Base-by-base conservation (phyloP, 2,888 invertebrate species). In the Pilophorus perplexus region DNA sequence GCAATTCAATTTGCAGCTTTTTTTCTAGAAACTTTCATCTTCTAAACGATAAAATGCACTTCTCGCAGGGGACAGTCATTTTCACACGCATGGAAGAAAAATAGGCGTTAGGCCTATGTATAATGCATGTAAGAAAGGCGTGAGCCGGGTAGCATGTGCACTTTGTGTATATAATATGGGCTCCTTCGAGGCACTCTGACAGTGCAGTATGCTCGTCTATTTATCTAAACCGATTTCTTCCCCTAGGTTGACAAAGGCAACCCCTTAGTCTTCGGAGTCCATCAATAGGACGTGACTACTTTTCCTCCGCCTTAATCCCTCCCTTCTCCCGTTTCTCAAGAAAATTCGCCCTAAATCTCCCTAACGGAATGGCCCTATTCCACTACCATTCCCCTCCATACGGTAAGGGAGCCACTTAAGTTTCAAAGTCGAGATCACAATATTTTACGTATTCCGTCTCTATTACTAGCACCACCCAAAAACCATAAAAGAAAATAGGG, bases 251-350 rank as follows among this genome's bases (percentile, higher is more conserved):
- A 37, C 37, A 38, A 57, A 40, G n/a, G n/a, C n/a, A n/a, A n/a
- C n/a, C n/a, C n/a, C n/a, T n/a, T n/a, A n/a, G n/a, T 33, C 33
- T 33, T 33, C 33, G 33, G 33, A 52, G 64, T 64, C 64, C 52
- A 64, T 64, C 64, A 64, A 64, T 64, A 48, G 46, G 46, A 64
- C 64, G 64, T 64, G 64, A 50, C 64, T 52, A 52, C 64, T 64
- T 52, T 59, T 44, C 60, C 44, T 33, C 6, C 33, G 33, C 33
- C 33, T 33, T 12, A 12, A n/a, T n/a, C n/a, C n/a, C n/a, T n/a
- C n/a, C n/a, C n/a, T n/a, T n/a, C n/a, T n/a, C n/a, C n/a, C n/a
- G n/a, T n/a, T n/a, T n/a, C n/a, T n/a, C n/a, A n/a, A n/a, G n/a
- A n/a, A n/a, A n/a, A n/a, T n/a, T n/a, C n/a, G n/a, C n/a, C n/a